Evolutionary conservation across 1,140 invertebrate genomes (phyloP), one percentile per base, ranked within the genome.

Genomic region (Physella acuta): DNA sequence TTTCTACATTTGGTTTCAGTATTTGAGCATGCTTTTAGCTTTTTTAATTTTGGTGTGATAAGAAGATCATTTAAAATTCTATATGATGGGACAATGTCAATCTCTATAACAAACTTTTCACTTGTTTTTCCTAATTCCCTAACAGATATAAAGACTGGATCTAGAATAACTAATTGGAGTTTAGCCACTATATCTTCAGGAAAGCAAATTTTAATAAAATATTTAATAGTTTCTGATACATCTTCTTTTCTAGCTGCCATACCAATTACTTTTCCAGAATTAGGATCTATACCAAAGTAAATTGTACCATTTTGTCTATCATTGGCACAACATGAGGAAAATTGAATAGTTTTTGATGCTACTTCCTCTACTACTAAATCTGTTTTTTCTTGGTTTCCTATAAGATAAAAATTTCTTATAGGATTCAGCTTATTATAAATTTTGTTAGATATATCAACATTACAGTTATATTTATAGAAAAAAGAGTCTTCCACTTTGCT

Each of bases 261-360:
- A 2, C 73, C 73, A 20, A 61, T 26, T 60, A 74, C 66, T 49
- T 55, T 30, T 20, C 73, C 73, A 17, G 37, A 44, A 5, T 66
- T 68, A n/a, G 61, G 34, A 33, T 28, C 26, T 36, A 74, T 71
- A 4, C 73, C 73, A 63, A 74, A 74, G 64, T 74, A 67, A 28
- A 74, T 67, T 24, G 73, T 74, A 5, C 73, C 73, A 64, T 74
- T 70, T 14, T 55, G 36, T 4, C 71, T 65, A 4, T 72, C 68
- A 37, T 74, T 74, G 30, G 72, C 62, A 60, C 73, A 74, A 5
- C 70, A 66, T 39, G 73, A 63, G 37, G 73, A 62, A 62, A 74
- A 74, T 31, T 55, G 53, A 16, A 72, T 33, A 28, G 53, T 52
- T 39, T 59, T 60, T 20, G 11, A n/a, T 20, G 44, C 63, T 16